A percentile compares a stretch with the other conserved stretches of the same genome.
Conservation (phyloP, 1,140 invertebrate genomes). For the Dinoponera quadriceps region DNA sequence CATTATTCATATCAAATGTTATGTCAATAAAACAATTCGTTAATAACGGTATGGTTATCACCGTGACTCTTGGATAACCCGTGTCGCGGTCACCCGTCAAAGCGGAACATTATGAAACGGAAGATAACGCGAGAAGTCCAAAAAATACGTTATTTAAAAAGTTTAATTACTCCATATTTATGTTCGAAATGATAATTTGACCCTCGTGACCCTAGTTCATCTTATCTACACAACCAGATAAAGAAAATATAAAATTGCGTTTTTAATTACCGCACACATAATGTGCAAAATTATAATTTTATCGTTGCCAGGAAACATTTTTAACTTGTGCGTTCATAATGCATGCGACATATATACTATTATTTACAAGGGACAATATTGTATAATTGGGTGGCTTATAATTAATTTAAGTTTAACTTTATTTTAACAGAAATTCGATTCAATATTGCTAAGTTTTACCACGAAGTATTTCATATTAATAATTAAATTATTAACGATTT, state of each 20-base stretch:
- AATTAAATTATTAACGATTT: not conserved
- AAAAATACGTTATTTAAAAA: slow-evolving; percentile 15
- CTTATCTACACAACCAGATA: slow-evolving; percentile 3
- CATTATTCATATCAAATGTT: not conserved
- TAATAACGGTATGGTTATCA: not conserved
- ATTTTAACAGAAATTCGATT: slow-evolving; percentile 3
- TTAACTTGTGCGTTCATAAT: not conserved
- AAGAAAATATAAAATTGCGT: not conserved
- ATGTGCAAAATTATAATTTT: not conserved
- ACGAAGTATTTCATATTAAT: not conserved
- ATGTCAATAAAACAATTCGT: not conserved
- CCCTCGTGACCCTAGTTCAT: not conserved
- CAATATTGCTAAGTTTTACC: not conserved
- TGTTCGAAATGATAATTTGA: not conserved
- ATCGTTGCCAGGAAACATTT: not conserved
- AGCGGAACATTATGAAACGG: not conserved
- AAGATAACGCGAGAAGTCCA: not conserved
- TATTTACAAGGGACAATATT: not conserved
- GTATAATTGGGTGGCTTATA: not conserved
- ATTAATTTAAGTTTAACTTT: not conserved
- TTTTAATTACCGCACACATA: not conserved
- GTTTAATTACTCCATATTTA: not conserved
- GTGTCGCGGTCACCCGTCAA: not conserved
- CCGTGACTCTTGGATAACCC: not conserved
- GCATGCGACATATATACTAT: not conserved